phyloP scores from a whole-genome alignment of 92 coral and sea anemone genomes.

The Palythoa grandiflora region DNA sequence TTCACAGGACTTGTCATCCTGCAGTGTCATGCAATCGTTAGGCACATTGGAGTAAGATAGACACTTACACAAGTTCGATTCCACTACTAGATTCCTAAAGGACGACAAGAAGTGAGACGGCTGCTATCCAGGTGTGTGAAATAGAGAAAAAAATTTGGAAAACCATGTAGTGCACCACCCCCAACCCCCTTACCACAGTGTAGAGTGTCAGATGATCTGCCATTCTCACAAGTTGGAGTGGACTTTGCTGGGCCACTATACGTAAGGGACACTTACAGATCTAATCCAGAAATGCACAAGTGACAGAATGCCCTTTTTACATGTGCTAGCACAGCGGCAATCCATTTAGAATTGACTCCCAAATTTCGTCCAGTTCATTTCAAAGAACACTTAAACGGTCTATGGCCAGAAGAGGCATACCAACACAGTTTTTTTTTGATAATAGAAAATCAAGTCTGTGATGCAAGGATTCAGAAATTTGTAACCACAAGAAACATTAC shows the following conservation, averaged over 20 bases:
- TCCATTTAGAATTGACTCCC: slow-evolving; percentile 55
- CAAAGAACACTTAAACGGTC: slow-evolving; percentile 53
- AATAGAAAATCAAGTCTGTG: slow-evolving; percentile 22
- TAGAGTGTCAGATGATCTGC: slow-evolving; percentile 10
- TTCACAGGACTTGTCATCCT: too few relatives aligned
- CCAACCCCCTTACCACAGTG: neutral
- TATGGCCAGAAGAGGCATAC: slow-evolving; percentile 54
- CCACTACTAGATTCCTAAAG: slow-evolving; percentile 18
- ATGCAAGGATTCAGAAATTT: too few relatives aligned
- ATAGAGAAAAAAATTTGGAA: slow-evolving; percentile 10
- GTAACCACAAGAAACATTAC: slow-evolving; percentile 21
- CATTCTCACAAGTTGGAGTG: neutral
- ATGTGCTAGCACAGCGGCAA: too few relatives aligned
- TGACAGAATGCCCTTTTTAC: too few relatives aligned
- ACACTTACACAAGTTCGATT: neutral
- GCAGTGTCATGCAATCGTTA: too few relatives aligned
- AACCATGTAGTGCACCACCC: neutral
- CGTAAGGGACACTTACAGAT: too few relatives aligned
- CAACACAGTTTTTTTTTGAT: neutral
- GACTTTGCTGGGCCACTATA: too few relatives aligned
- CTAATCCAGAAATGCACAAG: too few relatives aligned
- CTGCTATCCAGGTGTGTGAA: slow-evolving; percentile 23
- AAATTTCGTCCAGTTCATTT: slow-evolving; percentile 53
- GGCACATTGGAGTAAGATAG: too few relatives aligned
- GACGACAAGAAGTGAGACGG: slow-evolving; percentile 28